Evolutionary conservation across 2,113 vertebrate species (phyloP), one percentile per base, ranked within the genome.

Genomic region (Amia ocellicauda): DNA sequence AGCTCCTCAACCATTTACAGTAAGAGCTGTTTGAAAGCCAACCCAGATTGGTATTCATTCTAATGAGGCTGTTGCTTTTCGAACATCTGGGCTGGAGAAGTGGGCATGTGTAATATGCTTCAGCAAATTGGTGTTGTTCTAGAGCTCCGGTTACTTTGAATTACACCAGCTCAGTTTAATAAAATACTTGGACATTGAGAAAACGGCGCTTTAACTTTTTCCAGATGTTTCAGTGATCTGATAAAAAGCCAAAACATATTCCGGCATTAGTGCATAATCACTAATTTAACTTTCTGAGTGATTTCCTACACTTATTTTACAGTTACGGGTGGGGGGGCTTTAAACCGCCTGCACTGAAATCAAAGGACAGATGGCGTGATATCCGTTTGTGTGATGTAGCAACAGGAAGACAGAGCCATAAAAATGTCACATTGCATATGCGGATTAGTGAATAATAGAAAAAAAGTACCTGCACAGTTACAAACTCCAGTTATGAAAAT

Each of bases 161-260:
- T 64, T 61, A 55, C 68, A 57, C 57, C 54, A 41, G 59, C 60
- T 52, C 62, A 31, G 57, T 70, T 68, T 58, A 72, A 72, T 55
- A 71, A 71, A 69, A 78, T 60, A 62, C 49, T 2, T 0, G 42
- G 65, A 74, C 64, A 75, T 71, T 74, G 73, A 67, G 53, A 75
- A 28, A 45, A 55, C 22, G 52, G 22, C 58, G 75, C 71, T 79
- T 73, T 71, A 79, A 83, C 60, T 69, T 43, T 20, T 78, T 82
- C 80, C 81, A 84, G 76, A 81, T 83, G 77, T 68, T 74, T 54
- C 52, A 70, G 66, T 63, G 67, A 81, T 79, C 67, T 62, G 74
- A 83, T 76, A 72, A 72, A 71, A 67, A 43, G 60, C 67, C 67
- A 68, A 69, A 63, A 76, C 50, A 53, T 76, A 74, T 77, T 75